A percentile compares a stretch with the other conserved stretches of the same genome.
Evolutionary conservation across 1,140 invertebrate genomes (phyloP).

Genomic region (Mycetomoellerius zeteki): DNA sequence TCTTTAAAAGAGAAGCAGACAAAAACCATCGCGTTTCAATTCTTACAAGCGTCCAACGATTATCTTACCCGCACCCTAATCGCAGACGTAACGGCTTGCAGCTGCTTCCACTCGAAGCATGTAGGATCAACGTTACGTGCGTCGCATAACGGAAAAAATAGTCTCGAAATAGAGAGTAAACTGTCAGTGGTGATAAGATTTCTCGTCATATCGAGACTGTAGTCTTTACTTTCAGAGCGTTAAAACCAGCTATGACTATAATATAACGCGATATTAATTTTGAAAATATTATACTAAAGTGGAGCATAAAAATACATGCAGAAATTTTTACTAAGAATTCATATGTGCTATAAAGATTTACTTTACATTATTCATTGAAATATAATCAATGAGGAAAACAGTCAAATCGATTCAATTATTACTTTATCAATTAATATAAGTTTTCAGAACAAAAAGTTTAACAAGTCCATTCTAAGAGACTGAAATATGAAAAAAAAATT

Average conservation of each 20-base stretch:
- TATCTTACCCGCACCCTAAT: constrained; percentile 27
- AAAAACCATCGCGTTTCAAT: not conserved
- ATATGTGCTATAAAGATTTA: not conserved
- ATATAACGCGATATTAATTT: constrained; percentile 10
- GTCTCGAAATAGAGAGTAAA: constrained; percentile 9
- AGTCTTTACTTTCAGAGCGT: not conserved
- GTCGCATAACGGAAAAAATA: constrained; percentile 22
- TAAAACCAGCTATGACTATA: not conserved
- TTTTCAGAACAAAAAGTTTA: not conserved
- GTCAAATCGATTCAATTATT: not conserved
- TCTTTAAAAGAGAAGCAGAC: not conserved
- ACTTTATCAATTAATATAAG: not conserved
- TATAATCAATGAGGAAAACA: not conserved
- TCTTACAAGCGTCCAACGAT: not conserved
- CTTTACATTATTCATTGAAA: not conserved
- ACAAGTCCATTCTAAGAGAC: not conserved
- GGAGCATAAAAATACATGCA: not conserved
- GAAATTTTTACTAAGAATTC: not conserved
- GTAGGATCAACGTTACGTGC: constrained; percentile 9
- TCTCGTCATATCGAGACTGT: not conserved
- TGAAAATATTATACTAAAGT: not conserved
- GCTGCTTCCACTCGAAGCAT: constrained; percentile 18
- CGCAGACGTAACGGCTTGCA: constrained; percentile 32
- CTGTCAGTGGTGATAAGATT: constrained; percentile 39
- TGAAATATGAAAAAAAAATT: not conserved